Conservation (phyloP, 2,113 vertebrate genomes). For the Chionodraco myersi region DNA sequence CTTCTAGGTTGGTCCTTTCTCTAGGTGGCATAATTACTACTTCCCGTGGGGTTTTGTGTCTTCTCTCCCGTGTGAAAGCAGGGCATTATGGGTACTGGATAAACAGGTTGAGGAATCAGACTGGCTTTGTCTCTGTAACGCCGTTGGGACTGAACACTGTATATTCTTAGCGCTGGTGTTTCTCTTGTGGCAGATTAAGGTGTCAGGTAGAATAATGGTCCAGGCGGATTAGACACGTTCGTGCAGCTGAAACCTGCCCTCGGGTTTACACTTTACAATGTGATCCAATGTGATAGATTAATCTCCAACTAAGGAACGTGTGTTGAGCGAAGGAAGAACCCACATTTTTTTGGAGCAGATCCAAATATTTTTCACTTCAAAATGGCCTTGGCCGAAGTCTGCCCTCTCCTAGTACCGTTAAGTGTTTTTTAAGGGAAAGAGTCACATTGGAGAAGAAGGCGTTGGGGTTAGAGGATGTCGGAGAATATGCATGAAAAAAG, state of each 20-base stretch:
- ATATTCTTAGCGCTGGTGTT: slow-evolving; percentile 72
- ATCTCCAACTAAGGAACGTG: too few relatives aligned
- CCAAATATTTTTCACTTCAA: too few relatives aligned
- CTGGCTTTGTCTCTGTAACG: slow-evolving; percentile 66
- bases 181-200: slow-evolving; percentile 74
- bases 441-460: not conserved
- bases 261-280: slow-evolving; percentile 4
- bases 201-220: slow-evolving; percentile 75
- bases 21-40: slow-evolving; percentile 62
- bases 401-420: too few relatives aligned
- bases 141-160: slow-evolving; percentile 54
- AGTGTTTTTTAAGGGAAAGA: not conserved
- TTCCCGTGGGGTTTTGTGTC: slow-evolving; percentile 70
- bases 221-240: slow-evolving; percentile 54
- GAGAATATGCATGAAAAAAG: not conserved
- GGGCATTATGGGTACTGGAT: slow-evolving; percentile 70
- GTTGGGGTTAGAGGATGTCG: not conserved
- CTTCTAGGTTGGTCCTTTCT: slow-evolving; percentile 53
- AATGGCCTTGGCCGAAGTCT: too few relatives aligned
- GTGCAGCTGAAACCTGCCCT: slow-evolving; percentile 33
- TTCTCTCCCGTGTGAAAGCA: slow-evolving; percentile 70
- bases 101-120: slow-evolving; percentile 72
- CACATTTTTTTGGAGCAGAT: too few relatives aligned
- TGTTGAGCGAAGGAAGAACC: too few relatives aligned
- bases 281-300: slow-evolving; percentile 10